A percentile compares a stretch with the other conserved stretches of the same genome.
Evolutionary conservation across 2,113 vertebrate genomes (phyloP).

Genomic region (Pangasianodon gigas): DNA sequence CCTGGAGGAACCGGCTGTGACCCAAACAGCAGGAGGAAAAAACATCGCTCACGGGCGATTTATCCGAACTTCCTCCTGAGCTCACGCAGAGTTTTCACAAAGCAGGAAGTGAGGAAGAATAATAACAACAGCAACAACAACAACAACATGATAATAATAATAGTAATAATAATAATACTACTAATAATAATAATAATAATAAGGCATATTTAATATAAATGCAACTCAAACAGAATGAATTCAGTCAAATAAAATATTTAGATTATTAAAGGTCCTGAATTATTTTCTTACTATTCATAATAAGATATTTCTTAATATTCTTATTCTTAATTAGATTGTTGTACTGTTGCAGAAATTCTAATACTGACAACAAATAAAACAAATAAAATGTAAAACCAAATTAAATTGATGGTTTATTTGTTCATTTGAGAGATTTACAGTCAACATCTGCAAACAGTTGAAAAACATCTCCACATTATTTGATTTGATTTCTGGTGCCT

Average conservation of each 20-base stretch:
- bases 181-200: background rate
- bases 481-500: too few relatives aligned
- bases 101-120: background rate
- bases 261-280: background rate
- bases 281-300: too few relatives aligned
- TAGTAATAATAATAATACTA: background rate
- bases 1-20: slow-evolving; percentile 19
- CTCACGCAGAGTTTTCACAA: background rate
- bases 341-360: background rate
- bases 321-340: background rate
- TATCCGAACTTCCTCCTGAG: background rate
- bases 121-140: background rate
- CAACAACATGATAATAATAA: background rate
- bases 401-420: background rate
- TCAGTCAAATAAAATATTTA: background rate
- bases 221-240: background rate
- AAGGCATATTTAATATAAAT: background rate
- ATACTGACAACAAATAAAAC: background rate
- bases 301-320: background rate
- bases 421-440: too few relatives aligned
- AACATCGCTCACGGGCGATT: background rate
- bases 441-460: too few relatives aligned
- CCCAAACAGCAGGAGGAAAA: slow-evolving; percentile 16
- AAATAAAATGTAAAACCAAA: background rate
- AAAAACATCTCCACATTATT: too few relatives aligned